These are phyloP conservation scores for Nineta flava DNA, from an alignment of 2,888 invertebrate genomes.

Conservation along the genomic window DNA sequence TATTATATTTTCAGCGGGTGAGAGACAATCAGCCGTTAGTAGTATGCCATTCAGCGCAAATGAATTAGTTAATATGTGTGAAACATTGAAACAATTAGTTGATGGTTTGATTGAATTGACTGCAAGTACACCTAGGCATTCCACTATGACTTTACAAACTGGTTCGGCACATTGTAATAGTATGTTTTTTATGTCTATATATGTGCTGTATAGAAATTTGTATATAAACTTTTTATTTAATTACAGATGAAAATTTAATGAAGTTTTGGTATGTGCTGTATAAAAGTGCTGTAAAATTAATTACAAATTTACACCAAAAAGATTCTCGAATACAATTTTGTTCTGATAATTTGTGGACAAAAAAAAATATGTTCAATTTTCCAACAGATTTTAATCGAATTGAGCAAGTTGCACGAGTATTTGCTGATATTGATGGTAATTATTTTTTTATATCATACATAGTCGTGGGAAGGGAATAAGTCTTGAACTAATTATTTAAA, in stretches of 20 bases:
- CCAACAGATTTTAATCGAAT: conserved; percentile 7
- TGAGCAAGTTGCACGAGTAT: conserved; percentile 6
- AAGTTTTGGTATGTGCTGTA: conserved; percentile 7
- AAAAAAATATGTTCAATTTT: conserved; percentile 6
- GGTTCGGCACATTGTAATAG: neutral
- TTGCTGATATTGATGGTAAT: conserved; percentile 2
- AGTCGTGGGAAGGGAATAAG: too few relatives aligned
- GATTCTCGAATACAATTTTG: conserved; percentile 7
- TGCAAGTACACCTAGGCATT: conserved; percentile 35
- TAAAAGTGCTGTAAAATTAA: conserved; percentile 7
- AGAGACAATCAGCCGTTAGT: conserved; percentile 14
- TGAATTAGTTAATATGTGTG: conserved; percentile 56
- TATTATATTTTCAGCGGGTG: conserved; percentile 3
- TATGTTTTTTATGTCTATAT: too few relatives aligned
- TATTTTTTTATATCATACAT: neutral
- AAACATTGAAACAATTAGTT: conserved; percentile 61
- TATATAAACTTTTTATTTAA: neutral
- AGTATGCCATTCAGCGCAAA: conserved; percentile 54
- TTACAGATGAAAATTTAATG: conserved; percentile 3
- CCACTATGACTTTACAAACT: neutral
- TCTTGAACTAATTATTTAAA: too few relatives aligned
- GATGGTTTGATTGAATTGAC: conserved; percentile 75
- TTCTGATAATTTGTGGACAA: conserved; percentile 6
- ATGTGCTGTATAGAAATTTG: neutral
- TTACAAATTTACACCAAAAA: conserved; percentile 7